Evolutionary conservation across 2,797 vertebrate species (phyloP).

Genomic region (Iguana delicatissima): DNA sequence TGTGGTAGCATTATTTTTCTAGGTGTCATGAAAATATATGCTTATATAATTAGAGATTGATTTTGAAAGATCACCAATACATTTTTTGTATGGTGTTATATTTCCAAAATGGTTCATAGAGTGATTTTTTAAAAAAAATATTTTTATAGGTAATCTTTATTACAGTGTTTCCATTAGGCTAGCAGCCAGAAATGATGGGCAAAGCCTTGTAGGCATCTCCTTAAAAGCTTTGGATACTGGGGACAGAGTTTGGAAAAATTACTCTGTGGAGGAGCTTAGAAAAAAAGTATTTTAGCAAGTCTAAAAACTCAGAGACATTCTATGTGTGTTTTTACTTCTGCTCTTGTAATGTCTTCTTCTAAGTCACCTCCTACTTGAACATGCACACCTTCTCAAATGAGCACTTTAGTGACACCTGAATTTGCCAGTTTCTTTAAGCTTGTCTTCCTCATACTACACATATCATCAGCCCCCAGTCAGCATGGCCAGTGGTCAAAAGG

Average conservation of each 20-base stretch:
- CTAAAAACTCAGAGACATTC: not conserved
- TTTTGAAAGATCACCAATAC: no score
- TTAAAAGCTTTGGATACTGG: not conserved
- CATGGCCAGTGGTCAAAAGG: not conserved
- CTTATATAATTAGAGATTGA: no score
- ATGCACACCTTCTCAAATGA: not conserved
- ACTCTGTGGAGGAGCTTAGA: no score
- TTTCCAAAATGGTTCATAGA: no score
- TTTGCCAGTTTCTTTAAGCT: not conserved
- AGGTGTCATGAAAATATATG: no score
- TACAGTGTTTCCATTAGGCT: no score
- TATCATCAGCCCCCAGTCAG: not conserved
- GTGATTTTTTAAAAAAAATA: no score
- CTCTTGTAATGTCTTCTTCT: not conserved
- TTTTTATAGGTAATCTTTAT: no score
- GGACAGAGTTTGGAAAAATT: not conserved
- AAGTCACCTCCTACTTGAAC: no score
- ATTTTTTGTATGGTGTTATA: no score
- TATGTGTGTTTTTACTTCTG: not conserved
- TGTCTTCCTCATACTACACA: not conserved
- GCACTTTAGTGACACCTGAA: not conserved
- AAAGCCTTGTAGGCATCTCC: not conserved
- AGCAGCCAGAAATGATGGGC: not conserved
- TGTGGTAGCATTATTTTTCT: no score
- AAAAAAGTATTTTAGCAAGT: not conserved